Evolutionary conservation across 2,797 vertebrate species (phyloP).

Genomic region (Platyrinchus mystaceus): DNA sequence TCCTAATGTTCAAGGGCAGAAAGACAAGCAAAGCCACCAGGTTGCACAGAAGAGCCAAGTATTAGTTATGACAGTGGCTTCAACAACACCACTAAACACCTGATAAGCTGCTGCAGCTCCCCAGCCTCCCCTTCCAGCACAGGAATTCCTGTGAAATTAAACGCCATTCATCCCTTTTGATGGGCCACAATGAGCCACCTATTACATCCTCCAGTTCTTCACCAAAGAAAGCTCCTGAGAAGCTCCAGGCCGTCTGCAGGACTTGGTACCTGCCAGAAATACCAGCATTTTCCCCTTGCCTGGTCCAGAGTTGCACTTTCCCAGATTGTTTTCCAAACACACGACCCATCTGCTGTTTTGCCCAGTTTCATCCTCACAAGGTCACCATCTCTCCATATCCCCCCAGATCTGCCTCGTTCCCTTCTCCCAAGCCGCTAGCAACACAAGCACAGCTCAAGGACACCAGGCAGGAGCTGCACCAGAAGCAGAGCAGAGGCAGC

Average conservation of each 20-base stretch:
- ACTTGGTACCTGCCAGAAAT: background rate
- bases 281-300: background rate
- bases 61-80: background rate
- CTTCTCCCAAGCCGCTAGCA: background rate
- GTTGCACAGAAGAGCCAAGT: background rate
- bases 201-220: background rate
- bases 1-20: background rate
- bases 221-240: background rate
- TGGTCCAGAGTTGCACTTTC: background rate
- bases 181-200: background rate
- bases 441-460: background rate
- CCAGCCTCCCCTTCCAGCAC: background rate
- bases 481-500: background rate
- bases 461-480: background rate
- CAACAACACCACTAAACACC: background rate
- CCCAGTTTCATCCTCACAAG: background rate
- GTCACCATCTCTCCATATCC: rapidly evolving
- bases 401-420: background rate
- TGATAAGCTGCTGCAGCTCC: slow-evolving; percentile 20
- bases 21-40: background rate
- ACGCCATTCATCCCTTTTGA: rapidly evolving
- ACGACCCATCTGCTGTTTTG: rapidly evolving
- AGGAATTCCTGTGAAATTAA: background rate
- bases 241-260: background rate
- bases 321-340: rapidly evolving